phyloP scores from a whole-genome alignment of 2,113 vertebrate species.

The Campylomormyrus numenius region DNA sequence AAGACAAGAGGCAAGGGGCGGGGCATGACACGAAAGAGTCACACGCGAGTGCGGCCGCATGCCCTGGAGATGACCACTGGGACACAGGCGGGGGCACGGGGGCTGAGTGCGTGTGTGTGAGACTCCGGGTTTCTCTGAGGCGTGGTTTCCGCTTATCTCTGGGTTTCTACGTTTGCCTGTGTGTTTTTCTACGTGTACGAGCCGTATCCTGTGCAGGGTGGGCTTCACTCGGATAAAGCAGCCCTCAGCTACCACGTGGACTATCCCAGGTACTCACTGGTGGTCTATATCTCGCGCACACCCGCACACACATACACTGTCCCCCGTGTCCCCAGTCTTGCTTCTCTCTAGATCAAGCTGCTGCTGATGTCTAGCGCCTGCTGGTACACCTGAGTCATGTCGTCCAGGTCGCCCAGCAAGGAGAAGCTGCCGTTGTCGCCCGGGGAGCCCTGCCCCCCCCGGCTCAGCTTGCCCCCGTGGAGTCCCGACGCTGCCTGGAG shows the following conservation, averaged over 20 bases:
- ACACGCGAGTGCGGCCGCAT: constrained; percentile 32
- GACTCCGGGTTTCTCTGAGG: not conserved
- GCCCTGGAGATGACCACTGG: constrained; percentile 36
- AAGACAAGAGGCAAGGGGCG: constrained; percentile 45
- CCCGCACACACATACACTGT: constrained; percentile 12
- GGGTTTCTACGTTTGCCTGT: constrained; percentile 25
- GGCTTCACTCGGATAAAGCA: constrained; percentile 30
- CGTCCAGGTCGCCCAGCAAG: constrained; percentile 79
- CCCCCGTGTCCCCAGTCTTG: not conserved
- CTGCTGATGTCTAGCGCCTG: constrained; percentile 81
- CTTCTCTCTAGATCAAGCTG: constrained; percentile 67
- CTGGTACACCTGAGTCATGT: constrained; percentile 86
- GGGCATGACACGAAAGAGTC: constrained; percentile 32
- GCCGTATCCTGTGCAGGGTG: not conserved
- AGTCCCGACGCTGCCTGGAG: constrained; percentile 71
- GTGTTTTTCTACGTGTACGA: constrained; percentile 25
- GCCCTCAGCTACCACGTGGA: constrained; percentile 21
- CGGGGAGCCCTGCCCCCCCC: constrained; percentile 65
- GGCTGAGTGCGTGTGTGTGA: not conserved
- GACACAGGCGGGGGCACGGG: not conserved
- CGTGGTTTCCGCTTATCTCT: constrained; percentile 9
- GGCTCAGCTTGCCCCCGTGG: constrained; percentile 72
- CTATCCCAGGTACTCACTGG: constrained; percentile 61
- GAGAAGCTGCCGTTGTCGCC: constrained; percentile 93
- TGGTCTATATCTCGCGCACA: constrained; percentile 52